phyloP scores from a whole-genome alignment of 2,888 invertebrate species.

The Pristionchus japonicus region DNA sequence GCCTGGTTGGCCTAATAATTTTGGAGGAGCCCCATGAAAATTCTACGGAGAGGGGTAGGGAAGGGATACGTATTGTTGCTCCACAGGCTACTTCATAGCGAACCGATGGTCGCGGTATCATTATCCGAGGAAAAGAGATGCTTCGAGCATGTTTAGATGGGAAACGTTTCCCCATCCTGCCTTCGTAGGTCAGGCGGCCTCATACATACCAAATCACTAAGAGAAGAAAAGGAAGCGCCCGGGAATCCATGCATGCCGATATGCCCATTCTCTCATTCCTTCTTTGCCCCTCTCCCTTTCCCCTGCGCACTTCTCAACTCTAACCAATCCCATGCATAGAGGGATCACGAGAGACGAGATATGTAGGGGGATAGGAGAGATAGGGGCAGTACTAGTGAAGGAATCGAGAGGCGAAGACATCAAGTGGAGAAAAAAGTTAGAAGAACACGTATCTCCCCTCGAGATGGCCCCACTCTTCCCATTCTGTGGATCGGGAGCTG shows the following conservation, averaged over 20 bases:
- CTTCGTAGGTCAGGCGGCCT: not conserved
- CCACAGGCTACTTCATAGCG: no score
- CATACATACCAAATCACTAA: not conserved
- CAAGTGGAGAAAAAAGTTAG: not conserved
- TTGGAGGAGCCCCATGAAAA: no score
- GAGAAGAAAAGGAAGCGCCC: not conserved
- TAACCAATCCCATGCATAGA: not conserved
- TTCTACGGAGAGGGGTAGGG: no score
- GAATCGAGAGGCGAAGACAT: not conserved
- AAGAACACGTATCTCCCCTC: not conserved
- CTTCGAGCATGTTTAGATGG: no score
- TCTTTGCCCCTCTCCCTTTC: not conserved
- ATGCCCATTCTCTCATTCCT: not conserved
- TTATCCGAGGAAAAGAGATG: no score
- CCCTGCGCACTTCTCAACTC: not conserved
- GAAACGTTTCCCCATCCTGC: not conserved
- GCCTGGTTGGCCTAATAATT: no score
- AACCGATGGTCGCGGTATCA: no score
- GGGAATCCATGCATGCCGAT: conserved; percentile 1
- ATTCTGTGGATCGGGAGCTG: not conserved
- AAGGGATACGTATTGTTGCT: no score
- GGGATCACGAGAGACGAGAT: not conserved
- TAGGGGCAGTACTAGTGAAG: not conserved
- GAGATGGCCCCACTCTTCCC: conserved; percentile 1
- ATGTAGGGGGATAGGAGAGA: not conserved